Evolutionary conservation across 2,113 vertebrate species (phyloP).

Genomic region (Picathartes gymnocephalus): DNA sequence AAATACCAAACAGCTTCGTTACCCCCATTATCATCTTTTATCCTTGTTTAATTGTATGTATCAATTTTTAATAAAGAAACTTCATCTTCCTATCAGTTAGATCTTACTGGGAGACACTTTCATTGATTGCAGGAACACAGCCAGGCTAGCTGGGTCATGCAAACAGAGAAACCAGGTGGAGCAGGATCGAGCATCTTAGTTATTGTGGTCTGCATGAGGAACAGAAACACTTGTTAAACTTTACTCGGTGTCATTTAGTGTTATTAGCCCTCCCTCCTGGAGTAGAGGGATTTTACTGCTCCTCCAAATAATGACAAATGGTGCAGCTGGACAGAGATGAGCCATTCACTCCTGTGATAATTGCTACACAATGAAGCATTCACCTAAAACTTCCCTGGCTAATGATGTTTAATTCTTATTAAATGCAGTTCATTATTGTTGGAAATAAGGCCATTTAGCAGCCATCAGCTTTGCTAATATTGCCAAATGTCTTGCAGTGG

Average conservation of each 20-base stretch:
- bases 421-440: constrained; percentile 59
- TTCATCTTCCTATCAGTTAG: background rate
- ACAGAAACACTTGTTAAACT: constrained; percentile 17
- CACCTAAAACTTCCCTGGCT: constrained; percentile 23
- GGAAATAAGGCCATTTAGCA: constrained; percentile 55
- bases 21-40: background rate
- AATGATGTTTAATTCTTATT: constrained; percentile 65
- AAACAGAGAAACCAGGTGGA: background rate
- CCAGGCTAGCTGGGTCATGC: background rate
- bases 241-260: background rate
- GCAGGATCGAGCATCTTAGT: background rate
- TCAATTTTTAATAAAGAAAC: constrained; percentile 39
- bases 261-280: background rate
- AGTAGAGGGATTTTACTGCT: background rate
- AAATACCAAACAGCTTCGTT: constrained; percentile 20
- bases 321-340: constrained; percentile 31
- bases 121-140: background rate
- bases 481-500: background rate
- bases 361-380: constrained; percentile 42
- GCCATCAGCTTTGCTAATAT: constrained; percentile 34
- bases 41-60: constrained; percentile 8
- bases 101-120: background rate
- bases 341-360: constrained; percentile 30
- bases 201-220: background rate
- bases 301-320: constrained; percentile 5